phyloP scores from a whole-genome alignment of 2,888 invertebrate genomes.

The Caenorhabditis imperialis region DNA sequence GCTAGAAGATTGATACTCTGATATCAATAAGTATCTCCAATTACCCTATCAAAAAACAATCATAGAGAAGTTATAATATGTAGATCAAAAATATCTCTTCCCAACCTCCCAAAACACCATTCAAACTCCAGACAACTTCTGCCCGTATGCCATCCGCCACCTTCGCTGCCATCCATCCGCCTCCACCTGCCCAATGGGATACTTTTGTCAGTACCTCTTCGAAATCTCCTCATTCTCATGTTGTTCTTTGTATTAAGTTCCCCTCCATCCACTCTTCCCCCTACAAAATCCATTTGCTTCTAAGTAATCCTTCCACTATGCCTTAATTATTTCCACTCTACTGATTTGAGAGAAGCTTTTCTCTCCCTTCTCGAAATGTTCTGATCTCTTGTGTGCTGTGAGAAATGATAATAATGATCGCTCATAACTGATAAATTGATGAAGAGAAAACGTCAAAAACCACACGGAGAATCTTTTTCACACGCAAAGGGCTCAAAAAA shows the following conservation, averaged over 20 bases:
- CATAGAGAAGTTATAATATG: too few species aligned
- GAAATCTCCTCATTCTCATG: conserved; percentile 50
- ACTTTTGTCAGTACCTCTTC: conserved; percentile 50
- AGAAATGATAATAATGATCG: too few species aligned
- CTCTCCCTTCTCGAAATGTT: not conserved
- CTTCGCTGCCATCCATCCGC: conserved; percentile 45
- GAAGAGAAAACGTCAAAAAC: conserved; percentile 23
- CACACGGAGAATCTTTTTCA: conserved; percentile 31
- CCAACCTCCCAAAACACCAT: too few species aligned
- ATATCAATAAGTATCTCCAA: too few species aligned
- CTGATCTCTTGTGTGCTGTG: conserved; percentile 17
- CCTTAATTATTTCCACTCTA: conserved; percentile 38
- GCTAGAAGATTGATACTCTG: too few species aligned
- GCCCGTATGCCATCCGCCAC: conserved; percentile 46
- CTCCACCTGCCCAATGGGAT: conserved; percentile 51
- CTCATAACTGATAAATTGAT: too few species aligned
- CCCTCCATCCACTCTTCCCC: not conserved
- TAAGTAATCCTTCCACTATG: conserved; percentile 11
- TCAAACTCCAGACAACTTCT: conserved; percentile 36
- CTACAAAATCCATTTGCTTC: too few species aligned
- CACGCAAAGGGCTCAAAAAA: conserved; percentile 26
- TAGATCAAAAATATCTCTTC: too few species aligned
- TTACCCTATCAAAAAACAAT: too few species aligned
- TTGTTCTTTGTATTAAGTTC: conserved; percentile 44
- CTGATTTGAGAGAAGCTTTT: conserved; percentile 18